phyloP scores from a whole-genome alignment of 2,888 invertebrate species.

The Nemoura dubitans region DNA sequence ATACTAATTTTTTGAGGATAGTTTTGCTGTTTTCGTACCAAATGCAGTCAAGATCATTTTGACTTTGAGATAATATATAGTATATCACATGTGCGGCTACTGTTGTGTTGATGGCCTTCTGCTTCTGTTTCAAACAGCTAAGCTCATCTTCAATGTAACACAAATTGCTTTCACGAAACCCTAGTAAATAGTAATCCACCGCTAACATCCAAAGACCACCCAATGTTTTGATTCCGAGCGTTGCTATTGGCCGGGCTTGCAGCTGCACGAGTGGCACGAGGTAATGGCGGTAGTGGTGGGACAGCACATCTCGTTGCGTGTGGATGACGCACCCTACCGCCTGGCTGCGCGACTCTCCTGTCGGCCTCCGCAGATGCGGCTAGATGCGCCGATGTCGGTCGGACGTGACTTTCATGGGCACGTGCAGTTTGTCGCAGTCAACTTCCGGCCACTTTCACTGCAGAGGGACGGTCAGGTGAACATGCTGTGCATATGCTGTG shows the following conservation, averaged over 20 bases:
- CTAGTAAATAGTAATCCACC: too few relatives aligned
- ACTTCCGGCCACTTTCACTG: constrained; percentile 61
- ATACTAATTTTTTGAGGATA: too few relatives aligned
- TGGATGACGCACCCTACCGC: constrained; percentile 60
- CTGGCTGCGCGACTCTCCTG: constrained; percentile 58
- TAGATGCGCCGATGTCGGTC: constrained; percentile 59
- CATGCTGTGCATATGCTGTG: too few relatives aligned
- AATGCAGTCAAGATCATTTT: too few relatives aligned
- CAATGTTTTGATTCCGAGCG: neutral
- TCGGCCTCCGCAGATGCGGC: constrained; percentile 60
- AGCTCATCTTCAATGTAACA: too few relatives aligned
- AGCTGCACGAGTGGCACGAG: constrained; percentile 63
- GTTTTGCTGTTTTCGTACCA: too few relatives aligned
- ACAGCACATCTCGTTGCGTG: constrained; percentile 59
- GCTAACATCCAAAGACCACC: too few relatives aligned
- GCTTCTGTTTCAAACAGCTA: too few relatives aligned
- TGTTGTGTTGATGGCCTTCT: too few relatives aligned
- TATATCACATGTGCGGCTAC: too few relatives aligned
- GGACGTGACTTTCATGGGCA: constrained; percentile 63
- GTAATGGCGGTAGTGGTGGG: constrained; percentile 60
- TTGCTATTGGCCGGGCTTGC: neutral
- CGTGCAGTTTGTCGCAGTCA: constrained; percentile 62
- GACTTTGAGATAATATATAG: too few relatives aligned
- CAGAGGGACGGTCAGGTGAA: constrained; percentile 54
- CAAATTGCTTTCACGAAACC: too few relatives aligned